phyloP scores from a whole-genome alignment of 2,888 invertebrate genomes.

The Herminia tarsipennalis region DNA sequence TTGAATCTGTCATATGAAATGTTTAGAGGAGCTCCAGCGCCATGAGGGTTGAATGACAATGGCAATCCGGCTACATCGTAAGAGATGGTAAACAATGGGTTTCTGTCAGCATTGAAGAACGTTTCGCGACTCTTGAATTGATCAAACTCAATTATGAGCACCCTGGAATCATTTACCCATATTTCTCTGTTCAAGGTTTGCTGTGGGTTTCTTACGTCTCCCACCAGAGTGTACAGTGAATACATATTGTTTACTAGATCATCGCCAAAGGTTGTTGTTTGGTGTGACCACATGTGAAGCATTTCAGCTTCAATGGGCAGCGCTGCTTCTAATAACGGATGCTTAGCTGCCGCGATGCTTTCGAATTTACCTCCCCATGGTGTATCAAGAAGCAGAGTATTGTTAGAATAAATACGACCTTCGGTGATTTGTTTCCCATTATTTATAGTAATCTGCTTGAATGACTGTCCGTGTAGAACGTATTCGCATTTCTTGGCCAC shows the following conservation, averaged over 20 bases:
- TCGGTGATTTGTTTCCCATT: conserved; percentile 90
- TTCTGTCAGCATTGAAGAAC: conserved; percentile 93
- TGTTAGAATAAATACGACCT: conserved; percentile 91
- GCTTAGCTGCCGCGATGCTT: conserved; percentile 92
- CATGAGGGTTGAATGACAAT: conserved; percentile 92
- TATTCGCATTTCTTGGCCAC: conserved; percentile 86
- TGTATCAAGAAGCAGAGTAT: conserved; percentile 90
- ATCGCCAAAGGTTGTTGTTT: conserved; percentile 91
- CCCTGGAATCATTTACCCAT: conserved; percentile 95
- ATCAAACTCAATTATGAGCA: conserved; percentile 96
- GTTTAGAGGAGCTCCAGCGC: conserved; percentile 92
- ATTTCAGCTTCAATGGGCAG: conserved; percentile 95
- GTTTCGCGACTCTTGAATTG: conserved; percentile 95
- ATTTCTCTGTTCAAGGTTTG: conserved; percentile 93
- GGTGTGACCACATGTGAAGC: conserved; percentile 95
- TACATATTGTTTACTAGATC: conserved; percentile 91
- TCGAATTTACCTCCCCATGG: conserved; percentile 91
- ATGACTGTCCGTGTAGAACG: conserved; percentile 87
- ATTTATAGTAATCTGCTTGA: conserved; percentile 88
- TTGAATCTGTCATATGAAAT: conserved; percentile 96
- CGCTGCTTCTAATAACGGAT: conserved; percentile 93
- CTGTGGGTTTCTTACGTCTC: conserved; percentile 93
- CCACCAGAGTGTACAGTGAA: conserved; percentile 92
- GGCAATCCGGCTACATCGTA: conserved; percentile 96
- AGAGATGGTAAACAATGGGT: conserved; percentile 93